phyloP scores from a whole-genome alignment of 2,888 invertebrate species.

The Lasioglossum marginatum region DNA sequence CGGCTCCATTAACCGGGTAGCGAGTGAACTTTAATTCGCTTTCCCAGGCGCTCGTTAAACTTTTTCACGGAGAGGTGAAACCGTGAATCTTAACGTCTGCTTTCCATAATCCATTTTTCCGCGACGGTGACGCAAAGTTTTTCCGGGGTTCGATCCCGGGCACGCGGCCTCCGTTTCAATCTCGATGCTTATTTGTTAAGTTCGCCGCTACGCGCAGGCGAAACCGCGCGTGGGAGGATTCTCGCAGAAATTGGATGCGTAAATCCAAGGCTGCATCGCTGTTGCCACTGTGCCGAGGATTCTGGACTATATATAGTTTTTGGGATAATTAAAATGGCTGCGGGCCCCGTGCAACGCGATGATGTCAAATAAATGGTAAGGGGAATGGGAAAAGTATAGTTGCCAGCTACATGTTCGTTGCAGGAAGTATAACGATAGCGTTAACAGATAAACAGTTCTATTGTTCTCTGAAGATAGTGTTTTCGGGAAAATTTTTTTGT shows the following conservation, averaged over 20 bases:
- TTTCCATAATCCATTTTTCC: conserved; percentile 52
- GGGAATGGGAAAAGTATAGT: too few relatives aligned
- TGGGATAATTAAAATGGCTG: not conserved
- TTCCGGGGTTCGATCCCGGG: not conserved
- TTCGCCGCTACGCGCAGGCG: not conserved
- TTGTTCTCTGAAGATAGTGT: too few relatives aligned
- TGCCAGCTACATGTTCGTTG: too few relatives aligned
- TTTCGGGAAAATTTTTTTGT: too few relatives aligned
- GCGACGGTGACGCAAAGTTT: not conserved
- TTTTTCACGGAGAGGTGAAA: not conserved
- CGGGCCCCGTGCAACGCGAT: not conserved
- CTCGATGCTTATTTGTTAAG: conserved; percentile 7
- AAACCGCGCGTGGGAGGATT: conserved; percentile 8
- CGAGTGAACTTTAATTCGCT: conserved; percentile 22
- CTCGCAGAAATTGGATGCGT: conserved; percentile 20
- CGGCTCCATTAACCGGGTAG: not conserved
- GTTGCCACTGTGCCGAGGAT: not conserved
- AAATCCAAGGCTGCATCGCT: conserved; percentile 2
- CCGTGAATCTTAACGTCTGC: conserved; percentile 46
- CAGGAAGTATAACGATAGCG: too few relatives aligned
- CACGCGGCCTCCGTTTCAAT: conserved; percentile 37
- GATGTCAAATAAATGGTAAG: not conserved
- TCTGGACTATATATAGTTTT: not conserved
- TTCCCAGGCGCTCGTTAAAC: conserved; percentile 15
- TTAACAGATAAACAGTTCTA: too few relatives aligned